A percentile compares a stretch with the other conserved stretches of the same genome.
Conservation (phyloP, 2,888 invertebrate species). For the Graphium colonna region DNA sequence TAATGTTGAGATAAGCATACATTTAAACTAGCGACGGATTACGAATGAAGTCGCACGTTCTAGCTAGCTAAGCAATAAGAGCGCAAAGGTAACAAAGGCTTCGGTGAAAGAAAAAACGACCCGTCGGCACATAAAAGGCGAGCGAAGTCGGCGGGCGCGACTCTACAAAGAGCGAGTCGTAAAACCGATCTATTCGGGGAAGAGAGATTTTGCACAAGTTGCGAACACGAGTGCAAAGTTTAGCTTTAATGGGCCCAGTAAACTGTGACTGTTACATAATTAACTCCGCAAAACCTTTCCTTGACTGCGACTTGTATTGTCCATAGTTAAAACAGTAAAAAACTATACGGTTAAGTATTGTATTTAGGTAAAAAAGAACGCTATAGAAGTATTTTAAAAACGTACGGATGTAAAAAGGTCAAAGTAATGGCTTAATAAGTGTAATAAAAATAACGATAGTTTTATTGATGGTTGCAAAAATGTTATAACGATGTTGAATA, state of each 20-base stretch:
- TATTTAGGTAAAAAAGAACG: no score
- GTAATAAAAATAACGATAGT: no score
- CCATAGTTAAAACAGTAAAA: no score
- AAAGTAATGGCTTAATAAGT: not conserved
- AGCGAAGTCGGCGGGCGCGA: slow-evolving; percentile 40
- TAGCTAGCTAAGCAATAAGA: slow-evolving; percentile 3
- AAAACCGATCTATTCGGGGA: slow-evolving; percentile 63
- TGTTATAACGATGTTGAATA: no score
- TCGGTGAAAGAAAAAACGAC: slow-evolving; percentile 31
- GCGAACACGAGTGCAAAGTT: slow-evolving; percentile 21
- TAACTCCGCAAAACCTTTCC: not conserved
- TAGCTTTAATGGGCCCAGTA: slow-evolving; percentile 20
- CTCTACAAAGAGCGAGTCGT: slow-evolving; percentile 58
- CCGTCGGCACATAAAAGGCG: slow-evolving; percentile 47
- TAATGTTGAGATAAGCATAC: no score
- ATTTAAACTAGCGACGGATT: no score
- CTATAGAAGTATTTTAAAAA: no score
- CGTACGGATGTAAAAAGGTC: no score
- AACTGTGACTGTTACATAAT: slow-evolving; percentile 15
- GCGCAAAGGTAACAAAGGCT: slow-evolving; percentile 27
- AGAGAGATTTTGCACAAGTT: slow-evolving; percentile 70
- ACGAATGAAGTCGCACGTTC: no score
- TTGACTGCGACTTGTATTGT: no score
- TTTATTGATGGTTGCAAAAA: no score
- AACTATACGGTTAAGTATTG: no score